Evolutionary conservation across 1,140 invertebrate species (phyloP), one percentile per base, ranked within the genome.

Genomic region (Ladona fulva): DNA sequence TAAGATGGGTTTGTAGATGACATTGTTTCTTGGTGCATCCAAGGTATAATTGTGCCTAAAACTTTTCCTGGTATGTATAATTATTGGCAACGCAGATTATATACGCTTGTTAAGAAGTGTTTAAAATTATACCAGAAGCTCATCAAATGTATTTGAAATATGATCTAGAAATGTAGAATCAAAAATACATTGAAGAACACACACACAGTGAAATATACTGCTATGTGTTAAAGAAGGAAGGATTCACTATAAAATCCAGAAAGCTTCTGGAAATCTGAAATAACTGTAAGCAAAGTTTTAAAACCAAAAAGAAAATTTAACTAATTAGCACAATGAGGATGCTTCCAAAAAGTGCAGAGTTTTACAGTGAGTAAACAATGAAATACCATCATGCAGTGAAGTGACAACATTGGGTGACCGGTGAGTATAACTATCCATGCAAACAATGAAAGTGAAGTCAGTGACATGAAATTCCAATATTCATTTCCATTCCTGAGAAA

Each of bases 401-500:
- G 3, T 37, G 29, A 66, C n/a, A 66, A 66, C n/a, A 66, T 22
- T 22, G n/a, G 14, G 52, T 66, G 52, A 66, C 5, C 52, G 14
- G 52, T 66, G 52, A 6, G n/a, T 66, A 66, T 22, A 66, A 16
- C n/a, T 66, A 66, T 22, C 14, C 52, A 66, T 66, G 52, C 52
- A 66, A n/a, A 66, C 52, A 66, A 66, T 66, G 52, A 66, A 66
- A 66, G 52, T 66, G 52, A 66, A 66, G 52, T 66, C 52, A 66
- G 52, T 66, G 52, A 66, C 52, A 66, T 66, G 52, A 66, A 66
- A 66, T 66, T 66, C 52, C 52, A 66, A 66, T 66, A 66, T 66
- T 12, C 52, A 66, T 66, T 66, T 66, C n/a, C 14, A 66, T 66
- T 22, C 52, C 14, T 12, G 52, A 66, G 3, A 66, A 66, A 66